phyloP scores from a whole-genome alignment of 2,888 invertebrate genomes.

The Petrolisthes cinctipes region DNA sequence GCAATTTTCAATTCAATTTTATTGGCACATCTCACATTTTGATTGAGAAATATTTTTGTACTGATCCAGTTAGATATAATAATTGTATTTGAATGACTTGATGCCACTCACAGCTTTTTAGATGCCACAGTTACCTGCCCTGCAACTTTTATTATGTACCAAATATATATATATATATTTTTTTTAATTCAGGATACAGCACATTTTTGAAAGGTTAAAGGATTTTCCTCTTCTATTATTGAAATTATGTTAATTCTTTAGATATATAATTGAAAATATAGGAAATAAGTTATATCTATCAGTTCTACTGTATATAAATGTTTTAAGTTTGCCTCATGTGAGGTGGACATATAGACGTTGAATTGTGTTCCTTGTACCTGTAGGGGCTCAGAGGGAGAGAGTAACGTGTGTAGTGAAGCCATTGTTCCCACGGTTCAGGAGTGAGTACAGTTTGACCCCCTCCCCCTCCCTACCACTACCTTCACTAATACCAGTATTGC shows the following conservation, averaged over 20 bases:
- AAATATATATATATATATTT: slow-evolving; percentile 3
- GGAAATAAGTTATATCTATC: neutral
- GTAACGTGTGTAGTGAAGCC: slow-evolving; percentile 61
- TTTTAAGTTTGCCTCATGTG: neutral
- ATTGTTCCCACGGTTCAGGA: slow-evolving; percentile 57
- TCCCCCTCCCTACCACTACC: slow-evolving; percentile 21
- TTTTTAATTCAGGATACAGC: slow-evolving; percentile 7
- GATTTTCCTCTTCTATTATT: neutral
- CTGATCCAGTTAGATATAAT: slow-evolving; percentile 46
- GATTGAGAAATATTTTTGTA: slow-evolving; percentile 31
- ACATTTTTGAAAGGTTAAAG: neutral
- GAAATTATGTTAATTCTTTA: neutral
- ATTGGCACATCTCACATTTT: slow-evolving; percentile 44
- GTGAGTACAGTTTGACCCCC: slow-evolving; percentile 60
- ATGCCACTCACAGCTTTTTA: slow-evolving; percentile 57
- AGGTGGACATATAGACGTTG: slow-evolving; percentile 14
- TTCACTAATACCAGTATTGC: neutral
- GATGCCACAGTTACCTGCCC: slow-evolving; percentile 48
- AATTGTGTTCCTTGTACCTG: slow-evolving; percentile 44
- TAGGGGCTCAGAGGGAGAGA: slow-evolving; percentile 62
- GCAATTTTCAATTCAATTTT: slow-evolving; percentile 26
- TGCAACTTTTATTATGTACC: slow-evolving; percentile 13
- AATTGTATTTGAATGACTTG: slow-evolving; percentile 50
- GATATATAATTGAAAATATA: neutral
- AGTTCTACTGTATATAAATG: neutral